Base-by-base conservation (phyloP, 2,888 invertebrate species). In the Eurois occulta region DNA sequence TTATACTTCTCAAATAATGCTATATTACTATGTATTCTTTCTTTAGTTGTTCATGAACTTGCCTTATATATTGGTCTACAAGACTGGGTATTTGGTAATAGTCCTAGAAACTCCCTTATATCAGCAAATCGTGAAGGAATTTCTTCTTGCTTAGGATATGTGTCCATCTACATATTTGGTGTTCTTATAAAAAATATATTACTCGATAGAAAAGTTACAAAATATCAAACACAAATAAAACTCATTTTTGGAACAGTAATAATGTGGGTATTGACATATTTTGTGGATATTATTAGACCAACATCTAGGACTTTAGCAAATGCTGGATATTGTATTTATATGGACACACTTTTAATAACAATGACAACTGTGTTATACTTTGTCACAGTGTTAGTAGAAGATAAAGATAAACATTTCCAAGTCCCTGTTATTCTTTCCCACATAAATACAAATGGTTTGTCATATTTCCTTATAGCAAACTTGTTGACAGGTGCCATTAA, bases 81-180 rank as follows among this genome's bases (percentile, higher is more conserved):
- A 83, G 93, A 97, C 0, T 99, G 98, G 97, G 97, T 99, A 1
- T 97, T 99, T 88, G 96, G 97, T 71, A 92, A 97, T 72, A 90
- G 93, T 1, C 93, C 96, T 1, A 97, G 98, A 78, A 93, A 94
- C 62, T 97, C 96, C 75, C 95, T 99, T 52, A 84, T 99, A 10
- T 96, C 97, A 66, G 98, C 99, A 0, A 99, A 99, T 94, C 97
- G 98, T 77, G 99, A 99, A 96, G 99, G 99, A 0, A 95, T 99
- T 60, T 97, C 97, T 38, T 99, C 99, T 0, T 96, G 98, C 58
- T 95, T 98, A 0, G 99, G 99, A 2, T 99, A 99, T 93, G 95
- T 99, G 0, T 97, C 98, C 0, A 95, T 99, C 10, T 99, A 99
- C 94, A 96, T 99, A 77, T 97, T 98, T 84, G 98, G 98, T 43